Evolutionary conservation across 1,140 invertebrate genomes (phyloP).

Genomic region (Cryptotermes secundus): DNA sequence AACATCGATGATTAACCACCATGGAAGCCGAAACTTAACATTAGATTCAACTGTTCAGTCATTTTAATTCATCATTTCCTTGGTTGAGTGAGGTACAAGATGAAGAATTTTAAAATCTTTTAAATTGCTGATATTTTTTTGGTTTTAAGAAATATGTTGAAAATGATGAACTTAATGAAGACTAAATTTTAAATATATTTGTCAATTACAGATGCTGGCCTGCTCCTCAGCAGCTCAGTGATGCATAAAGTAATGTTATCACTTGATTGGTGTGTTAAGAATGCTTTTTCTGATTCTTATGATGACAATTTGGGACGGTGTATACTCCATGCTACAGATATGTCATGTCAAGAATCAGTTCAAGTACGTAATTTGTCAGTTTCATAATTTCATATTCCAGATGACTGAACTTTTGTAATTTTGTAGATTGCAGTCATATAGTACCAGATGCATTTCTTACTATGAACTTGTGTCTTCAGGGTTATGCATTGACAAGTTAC

Average conservation of each 20-base stretch:
- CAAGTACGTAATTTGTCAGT: conserved; percentile 48
- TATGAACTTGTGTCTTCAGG: conserved; percentile 45
- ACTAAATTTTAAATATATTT: neutral
- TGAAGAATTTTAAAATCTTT: too few species aligned
- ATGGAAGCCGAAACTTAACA: too few species aligned
- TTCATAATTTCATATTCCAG: neutral
- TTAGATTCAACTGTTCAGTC: too few species aligned
- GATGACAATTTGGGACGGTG: conserved; percentile 83
- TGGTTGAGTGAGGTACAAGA: too few species aligned
- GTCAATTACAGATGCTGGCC: conserved; percentile 61
- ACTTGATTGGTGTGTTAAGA: conserved; percentile 83
- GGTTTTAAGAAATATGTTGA: too few species aligned
- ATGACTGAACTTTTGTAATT: neutral
- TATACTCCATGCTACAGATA: conserved; percentile 66
- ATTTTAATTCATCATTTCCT: too few species aligned
- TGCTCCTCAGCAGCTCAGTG: conserved; percentile 75
- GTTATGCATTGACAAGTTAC: conserved; percentile 53
- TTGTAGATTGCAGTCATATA: neutral
- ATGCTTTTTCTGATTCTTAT: conserved; percentile 73
- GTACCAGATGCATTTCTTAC: too few species aligned
- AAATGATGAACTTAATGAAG: too few species aligned
- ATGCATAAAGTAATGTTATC: conserved; percentile 68
- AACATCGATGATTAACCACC: too few species aligned
- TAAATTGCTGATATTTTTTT: too few species aligned
- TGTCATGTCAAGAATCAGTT: conserved; percentile 57